Evolutionary conservation across 2,797 vertebrate species (phyloP).

Genomic region (Numenius phaeopus): DNA sequence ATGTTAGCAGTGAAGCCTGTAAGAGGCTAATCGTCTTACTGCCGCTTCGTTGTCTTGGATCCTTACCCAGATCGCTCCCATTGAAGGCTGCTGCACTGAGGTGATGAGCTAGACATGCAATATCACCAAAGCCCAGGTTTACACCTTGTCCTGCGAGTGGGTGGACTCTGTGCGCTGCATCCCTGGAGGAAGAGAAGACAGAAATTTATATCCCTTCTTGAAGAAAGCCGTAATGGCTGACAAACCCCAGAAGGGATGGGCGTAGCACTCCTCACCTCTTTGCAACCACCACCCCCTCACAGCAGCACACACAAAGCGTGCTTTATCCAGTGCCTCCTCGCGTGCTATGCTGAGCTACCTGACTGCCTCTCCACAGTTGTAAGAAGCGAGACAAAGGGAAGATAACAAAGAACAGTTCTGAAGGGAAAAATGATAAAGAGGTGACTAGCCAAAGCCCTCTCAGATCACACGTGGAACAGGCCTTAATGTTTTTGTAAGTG

Average conservation of each 20-base stretch:
- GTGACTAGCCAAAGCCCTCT: neutral
- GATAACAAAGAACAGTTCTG: constrained; percentile 29
- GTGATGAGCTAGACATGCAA: constrained; percentile 87
- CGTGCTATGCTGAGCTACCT: neutral
- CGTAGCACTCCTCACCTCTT: neutral
- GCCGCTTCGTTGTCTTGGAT: neutral
- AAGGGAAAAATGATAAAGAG: constrained; percentile 1
- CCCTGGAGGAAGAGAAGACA: constrained; percentile 79
- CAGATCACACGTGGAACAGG: rapidly evolving
- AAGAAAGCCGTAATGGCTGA: neutral
- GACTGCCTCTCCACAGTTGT: neutral
- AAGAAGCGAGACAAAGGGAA: constrained; percentile 10
- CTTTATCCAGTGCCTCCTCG: neutral
- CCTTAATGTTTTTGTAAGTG: neutral
- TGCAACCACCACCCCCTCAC: neutral
- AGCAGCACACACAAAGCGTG: neutral
- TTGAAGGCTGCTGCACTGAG: constrained; percentile 93
- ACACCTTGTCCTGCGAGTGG: constrained; percentile 97
- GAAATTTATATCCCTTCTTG: neutral
- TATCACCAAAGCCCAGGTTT: constrained; percentile 97
- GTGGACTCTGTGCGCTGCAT: constrained; percentile 97
- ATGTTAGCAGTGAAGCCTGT: neutral
- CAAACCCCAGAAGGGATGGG: neutral
- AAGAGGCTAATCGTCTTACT: neutral
- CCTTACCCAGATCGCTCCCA: constrained; percentile 93